Evolutionary conservation across 37 sponge, comb jelly and placozoan genomes (phyloP).

Genomic region (Agelas oroides): DNA sequence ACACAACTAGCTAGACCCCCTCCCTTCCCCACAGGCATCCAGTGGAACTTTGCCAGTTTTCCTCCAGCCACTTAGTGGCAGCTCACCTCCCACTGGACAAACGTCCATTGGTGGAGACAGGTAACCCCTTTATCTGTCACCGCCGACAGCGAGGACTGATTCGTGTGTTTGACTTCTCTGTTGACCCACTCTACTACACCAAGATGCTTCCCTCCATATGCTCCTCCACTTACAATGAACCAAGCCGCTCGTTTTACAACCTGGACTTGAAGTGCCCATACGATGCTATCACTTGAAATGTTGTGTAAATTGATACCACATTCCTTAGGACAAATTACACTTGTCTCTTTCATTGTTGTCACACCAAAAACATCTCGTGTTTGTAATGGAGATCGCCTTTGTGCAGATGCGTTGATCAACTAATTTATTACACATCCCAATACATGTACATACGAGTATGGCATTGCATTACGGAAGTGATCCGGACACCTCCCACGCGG

Average conservation of each 20-base stretch:
- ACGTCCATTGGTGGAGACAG: not conserved
- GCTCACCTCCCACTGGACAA: slow-evolving; percentile 47
- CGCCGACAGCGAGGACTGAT: slow-evolving; percentile 63
- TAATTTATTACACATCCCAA: too few relatives aligned
- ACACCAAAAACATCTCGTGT: too few relatives aligned
- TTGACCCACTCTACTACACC: slow-evolving; percentile 66
- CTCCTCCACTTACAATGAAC: slow-evolving; percentile 81
- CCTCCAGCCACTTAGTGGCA: slow-evolving; percentile 38
- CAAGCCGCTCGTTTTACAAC: slow-evolving; percentile 62
- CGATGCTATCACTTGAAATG: slow-evolving; percentile 40
- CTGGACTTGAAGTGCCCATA: slow-evolving; percentile 74
- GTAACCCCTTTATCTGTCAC: slow-evolving; percentile 31
- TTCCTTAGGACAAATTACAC: too few relatives aligned
- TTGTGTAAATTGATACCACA: too few relatives aligned
- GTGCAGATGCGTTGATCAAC: too few relatives aligned
- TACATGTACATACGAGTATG: too few relatives aligned
- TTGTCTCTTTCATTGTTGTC: too few relatives aligned
- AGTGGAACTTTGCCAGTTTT: slow-evolving; percentile 53
- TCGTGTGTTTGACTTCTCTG: slow-evolving; percentile 75
- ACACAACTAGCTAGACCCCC: not conserved
- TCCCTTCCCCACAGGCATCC: slow-evolving; percentile 61
- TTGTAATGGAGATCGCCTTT: too few relatives aligned
- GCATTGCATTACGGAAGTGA: too few relatives aligned
- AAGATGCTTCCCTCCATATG: slow-evolving; percentile 72
- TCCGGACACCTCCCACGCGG: too few relatives aligned